These are phyloP conservation scores for Caenorhabditis macrosperma DNA, from an alignment of 2,888 invertebrate species.

Conservation along the genomic window DNA sequence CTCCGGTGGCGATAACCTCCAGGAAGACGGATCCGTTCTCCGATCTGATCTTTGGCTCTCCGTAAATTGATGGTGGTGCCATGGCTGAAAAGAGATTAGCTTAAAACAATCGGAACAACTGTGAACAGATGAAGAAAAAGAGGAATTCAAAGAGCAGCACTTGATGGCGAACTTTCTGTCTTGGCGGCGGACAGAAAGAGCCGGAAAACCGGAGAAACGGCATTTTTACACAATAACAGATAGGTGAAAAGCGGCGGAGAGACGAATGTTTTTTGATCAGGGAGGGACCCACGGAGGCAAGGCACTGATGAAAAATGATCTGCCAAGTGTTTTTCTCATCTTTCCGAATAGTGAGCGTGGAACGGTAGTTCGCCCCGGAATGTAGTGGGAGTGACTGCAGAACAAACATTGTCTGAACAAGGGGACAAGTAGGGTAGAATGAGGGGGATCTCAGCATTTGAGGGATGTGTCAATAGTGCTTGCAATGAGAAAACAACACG, in stretches of 20 bases:
- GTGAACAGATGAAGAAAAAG: not conserved
- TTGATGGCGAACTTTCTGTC: constrained; percentile 13
- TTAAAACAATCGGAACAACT: not conserved
- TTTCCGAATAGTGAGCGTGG: not conserved
- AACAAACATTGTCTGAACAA: constrained; percentile 30
- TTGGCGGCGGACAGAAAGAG: not conserved
- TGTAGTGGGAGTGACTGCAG: constrained; percentile 18
- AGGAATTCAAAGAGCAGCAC: not conserved
- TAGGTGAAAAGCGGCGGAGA: not conserved
- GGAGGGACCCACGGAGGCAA: not conserved
- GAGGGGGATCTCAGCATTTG: constrained; percentile 6
- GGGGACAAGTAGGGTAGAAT: constrained; percentile 7
- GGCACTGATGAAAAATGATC: constrained; percentile 48
- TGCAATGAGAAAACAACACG: constrained; percentile 6
- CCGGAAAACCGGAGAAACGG: not conserved
- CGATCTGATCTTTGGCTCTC: constrained; percentile 78
- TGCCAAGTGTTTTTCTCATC: constrained; percentile 52
- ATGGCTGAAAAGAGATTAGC: constrained; percentile 58
- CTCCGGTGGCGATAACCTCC: constrained; percentile 76
- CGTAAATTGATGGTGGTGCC: constrained; percentile 79
- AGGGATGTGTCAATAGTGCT: constrained; percentile 41
- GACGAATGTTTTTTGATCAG: constrained; percentile 17
- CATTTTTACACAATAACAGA: constrained; percentile 22
- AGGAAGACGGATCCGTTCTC: constrained; percentile 77
- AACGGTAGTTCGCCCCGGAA: constrained; percentile 33